A percentile compares a stretch with the other conserved stretches of the same genome.
These are phyloP conservation scores for Harlomillsia oculata DNA, from an alignment of 1,140 invertebrate genomes.

Conservation along the genomic window DNA sequence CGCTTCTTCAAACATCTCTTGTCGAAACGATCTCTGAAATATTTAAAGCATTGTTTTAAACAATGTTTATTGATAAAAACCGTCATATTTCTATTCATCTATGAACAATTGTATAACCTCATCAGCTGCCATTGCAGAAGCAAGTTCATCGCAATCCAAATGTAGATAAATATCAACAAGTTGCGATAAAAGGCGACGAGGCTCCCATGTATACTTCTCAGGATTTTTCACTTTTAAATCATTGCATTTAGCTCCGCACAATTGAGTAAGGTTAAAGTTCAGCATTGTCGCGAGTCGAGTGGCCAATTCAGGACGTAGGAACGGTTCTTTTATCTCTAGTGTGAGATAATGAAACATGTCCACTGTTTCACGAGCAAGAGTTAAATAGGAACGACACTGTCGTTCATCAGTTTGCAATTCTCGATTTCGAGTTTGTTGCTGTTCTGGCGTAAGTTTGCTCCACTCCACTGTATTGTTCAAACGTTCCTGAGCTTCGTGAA, in stretches of 20 bases:
- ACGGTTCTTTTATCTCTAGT: slow-evolving; percentile 85
- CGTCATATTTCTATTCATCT: background rate
- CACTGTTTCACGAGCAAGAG: slow-evolving; percentile 88
- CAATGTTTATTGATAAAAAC: background rate
- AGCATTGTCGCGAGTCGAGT: slow-evolving; percentile 92
- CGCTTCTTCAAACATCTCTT: slow-evolving; percentile 85
- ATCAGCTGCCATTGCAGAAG: slow-evolving; percentile 75
- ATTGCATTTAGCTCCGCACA: slow-evolving; percentile 95
- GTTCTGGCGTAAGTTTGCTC: slow-evolving; percentile 55
- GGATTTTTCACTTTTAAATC: slow-evolving; percentile 93
- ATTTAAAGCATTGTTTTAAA: background rate
- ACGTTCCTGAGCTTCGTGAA: slow-evolving; percentile 88
- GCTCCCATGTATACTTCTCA: slow-evolving; percentile 87
- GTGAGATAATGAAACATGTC: slow-evolving; percentile 98
- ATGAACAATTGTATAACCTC: slow-evolving; percentile 50
- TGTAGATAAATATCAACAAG: slow-evolving; percentile 95
- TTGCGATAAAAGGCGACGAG: slow-evolving; percentile 74
- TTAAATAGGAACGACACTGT: slow-evolving; percentile 87
- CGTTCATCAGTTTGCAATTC: slow-evolving; percentile 82
- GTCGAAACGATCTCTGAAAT: slow-evolving; percentile 80
- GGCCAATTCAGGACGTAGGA: slow-evolving; percentile 80
- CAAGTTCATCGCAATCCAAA: slow-evolving; percentile 83
- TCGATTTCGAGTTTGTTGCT: slow-evolving; percentile 63
- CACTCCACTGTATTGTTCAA: slow-evolving; percentile 61
- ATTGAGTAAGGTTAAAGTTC: slow-evolving; percentile 91